These are phyloP conservation scores for Gallinago nigripennis DNA, from an alignment of 2,797 vertebrate species.

Conservation along the genomic window DNA sequence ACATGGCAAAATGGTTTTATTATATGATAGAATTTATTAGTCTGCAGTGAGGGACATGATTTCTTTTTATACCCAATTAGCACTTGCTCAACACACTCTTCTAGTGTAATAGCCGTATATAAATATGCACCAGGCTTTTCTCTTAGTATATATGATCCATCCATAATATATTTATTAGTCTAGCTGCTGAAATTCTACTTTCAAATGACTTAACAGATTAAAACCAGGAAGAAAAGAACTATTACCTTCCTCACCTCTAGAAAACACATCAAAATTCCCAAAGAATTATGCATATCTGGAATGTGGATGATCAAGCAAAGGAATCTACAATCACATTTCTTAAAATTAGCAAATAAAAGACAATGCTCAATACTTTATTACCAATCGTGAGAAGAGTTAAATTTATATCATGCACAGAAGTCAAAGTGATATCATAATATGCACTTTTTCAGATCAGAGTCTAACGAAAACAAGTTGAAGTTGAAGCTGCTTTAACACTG, in stretches of 20 bases:
- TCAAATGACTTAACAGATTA: background rate
- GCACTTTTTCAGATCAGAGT: constrained; percentile 37
- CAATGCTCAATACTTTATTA: constrained; percentile 15
- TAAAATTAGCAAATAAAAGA: constrained; percentile 25
- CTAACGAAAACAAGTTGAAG: constrained; percentile 49
- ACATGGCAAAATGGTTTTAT: background rate
- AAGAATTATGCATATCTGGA: constrained; percentile 7
- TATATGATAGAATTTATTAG: background rate
- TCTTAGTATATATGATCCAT: background rate
- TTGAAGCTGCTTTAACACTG: constrained; percentile 64
- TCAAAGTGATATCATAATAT: constrained; percentile 55
- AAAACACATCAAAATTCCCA: background rate
- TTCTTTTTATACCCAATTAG: background rate
- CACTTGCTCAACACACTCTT: background rate
- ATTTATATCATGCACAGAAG: constrained; percentile 40
- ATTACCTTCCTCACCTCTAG: background rate
- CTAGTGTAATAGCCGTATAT: background rate
- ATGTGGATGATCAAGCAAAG: constrained; percentile 11
- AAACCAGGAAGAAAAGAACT: background rate
- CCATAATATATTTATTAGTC: background rate
- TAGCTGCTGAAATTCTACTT: background rate
- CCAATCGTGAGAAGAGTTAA: background rate
- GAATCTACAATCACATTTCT: constrained; percentile 3
- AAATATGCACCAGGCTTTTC: background rate
- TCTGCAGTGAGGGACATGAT: background rate